Evolutionary conservation across 2,888 invertebrate genomes (phyloP).

Genomic region (Ecliptopera silaceata): DNA sequence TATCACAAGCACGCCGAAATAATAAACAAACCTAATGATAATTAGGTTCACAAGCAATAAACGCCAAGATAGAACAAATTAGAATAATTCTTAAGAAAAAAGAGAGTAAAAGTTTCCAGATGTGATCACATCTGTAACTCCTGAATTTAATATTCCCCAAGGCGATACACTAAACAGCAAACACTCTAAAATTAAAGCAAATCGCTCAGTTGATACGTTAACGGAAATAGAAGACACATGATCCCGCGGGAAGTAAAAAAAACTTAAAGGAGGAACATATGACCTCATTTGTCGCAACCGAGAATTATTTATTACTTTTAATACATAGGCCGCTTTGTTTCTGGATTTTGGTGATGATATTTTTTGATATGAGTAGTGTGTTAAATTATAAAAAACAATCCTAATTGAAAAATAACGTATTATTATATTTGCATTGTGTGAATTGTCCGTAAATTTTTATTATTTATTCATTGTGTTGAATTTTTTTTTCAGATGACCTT

Average conservation of each 20-base stretch:
- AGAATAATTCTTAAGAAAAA: slow-evolving; percentile 24
- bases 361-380: slow-evolving; percentile 39
- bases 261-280: slow-evolving; percentile 81
- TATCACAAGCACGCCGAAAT: slow-evolving; percentile 9
- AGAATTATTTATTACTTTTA: slow-evolving; percentile 81
- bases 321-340: slow-evolving; percentile 74
- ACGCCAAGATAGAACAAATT: slow-evolving; percentile 31
- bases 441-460: no score
- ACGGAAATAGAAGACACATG: slow-evolving; percentile 83
- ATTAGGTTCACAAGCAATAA: slow-evolving; percentile 23
- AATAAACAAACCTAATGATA: slow-evolving; percentile 20
- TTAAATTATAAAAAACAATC: no score
- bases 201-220: slow-evolving; percentile 76
- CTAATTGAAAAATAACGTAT: no score
- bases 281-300: slow-evolving; percentile 81
- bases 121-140: slow-evolving; percentile 58
- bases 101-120: slow-evolving; percentile 61
- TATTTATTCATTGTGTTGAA: no score
- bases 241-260: slow-evolving; percentile 81
- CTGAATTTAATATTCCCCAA: slow-evolving; percentile 75
- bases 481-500: no score
- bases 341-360: slow-evolving; percentile 62
- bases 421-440: no score
- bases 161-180: slow-evolving; percentile 78
- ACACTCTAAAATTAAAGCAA: slow-evolving; percentile 81